Base-by-base conservation (phyloP, 2,888 invertebrate species). In the Netelia virgata region DNA sequence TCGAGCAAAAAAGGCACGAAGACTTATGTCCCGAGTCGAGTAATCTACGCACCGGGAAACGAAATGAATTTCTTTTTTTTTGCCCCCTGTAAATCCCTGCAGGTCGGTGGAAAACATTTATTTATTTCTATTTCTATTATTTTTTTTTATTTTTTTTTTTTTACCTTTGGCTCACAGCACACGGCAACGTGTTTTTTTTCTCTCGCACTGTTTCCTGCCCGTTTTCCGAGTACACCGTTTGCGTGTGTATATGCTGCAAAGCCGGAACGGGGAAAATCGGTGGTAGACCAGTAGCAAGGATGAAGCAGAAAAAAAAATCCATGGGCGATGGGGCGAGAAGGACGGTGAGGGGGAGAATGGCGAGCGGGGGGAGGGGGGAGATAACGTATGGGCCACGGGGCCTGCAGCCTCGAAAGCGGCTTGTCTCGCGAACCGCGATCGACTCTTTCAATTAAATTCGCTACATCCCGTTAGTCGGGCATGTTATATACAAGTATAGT, bases 51-150 rank as follows among this genome's bases (percentile, higher is more conserved):
- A 72, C 78, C 18, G 68, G 75, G 85, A 85, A 88, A 86, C 86
- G 82, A 86, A 86, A 87, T 87, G 87, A 82, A 89, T 86, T 86
- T 88, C 87, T 66, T 75, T 70, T 86, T 86, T 88, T 75, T n/a
- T n/a, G n/a, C 86, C 86, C 89, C 86, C 86, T 89, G 88, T 89
- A 90, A 91, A 91, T 90, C 89, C 88, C 86, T 80, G 86, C 86
- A 81, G 80, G 74, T 74, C 68, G 64, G 73, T 75, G 63, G 68
- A 63, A 74, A 81, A 78, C 73, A 69, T 70, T 82, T 84, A 75
- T 78, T 82, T 78, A 69, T 73, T 63, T 73, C 73, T 78, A 74
- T 74, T 84, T 70, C 63, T 63, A n/a, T 64, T 20, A 16, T 64
- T 70, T 70, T 77, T 50, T 50, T 50, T 14, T 14, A 50, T 78